Evolutionary conservation across 2,113 vertebrate genomes (phyloP).

Genomic region (Excalfactoria chinensis): DNA sequence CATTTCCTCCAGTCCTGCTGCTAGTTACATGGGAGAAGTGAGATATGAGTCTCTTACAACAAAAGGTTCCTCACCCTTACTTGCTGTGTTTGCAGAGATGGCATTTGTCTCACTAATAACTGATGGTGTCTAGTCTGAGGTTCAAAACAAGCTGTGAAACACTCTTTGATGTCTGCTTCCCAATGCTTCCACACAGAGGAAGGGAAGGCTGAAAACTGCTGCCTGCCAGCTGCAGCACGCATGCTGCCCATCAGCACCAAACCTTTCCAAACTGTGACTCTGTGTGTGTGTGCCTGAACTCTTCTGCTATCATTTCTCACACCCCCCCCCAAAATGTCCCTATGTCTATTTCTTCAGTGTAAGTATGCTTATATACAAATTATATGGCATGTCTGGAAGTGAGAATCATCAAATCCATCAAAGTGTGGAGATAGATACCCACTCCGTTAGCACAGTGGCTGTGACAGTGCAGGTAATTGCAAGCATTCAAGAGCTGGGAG

Average conservation of each 20-base stretch:
- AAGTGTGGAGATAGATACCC: neutral
- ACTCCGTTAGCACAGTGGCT: neutral
- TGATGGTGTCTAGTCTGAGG: neutral
- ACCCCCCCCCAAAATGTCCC: neutral
- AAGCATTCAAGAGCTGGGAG: neutral
- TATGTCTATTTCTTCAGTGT: neutral
- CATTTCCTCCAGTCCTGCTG: too few relatives aligned
- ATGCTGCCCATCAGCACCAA: neutral
- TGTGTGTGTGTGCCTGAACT: neutral
- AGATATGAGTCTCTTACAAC: neutral
- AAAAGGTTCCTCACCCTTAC: neutral
- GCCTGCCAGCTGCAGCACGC: neutral
- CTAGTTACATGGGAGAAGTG: too few relatives aligned
- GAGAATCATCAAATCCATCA: neutral
- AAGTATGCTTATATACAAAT: accelerated
- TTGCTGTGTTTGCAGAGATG: neutral
- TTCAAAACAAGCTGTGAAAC: neutral
- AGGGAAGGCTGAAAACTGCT: neutral
- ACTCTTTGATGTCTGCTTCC: neutral
- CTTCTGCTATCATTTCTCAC: neutral
- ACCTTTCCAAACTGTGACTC: neutral
- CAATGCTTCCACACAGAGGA: neutral
- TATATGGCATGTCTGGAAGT: neutral
- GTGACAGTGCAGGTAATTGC: neutral
- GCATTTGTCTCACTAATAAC: neutral